Base-by-base conservation (phyloP, 37 sponge, comb jelly and placozoan species). In the Halichondria panicea region DNA sequence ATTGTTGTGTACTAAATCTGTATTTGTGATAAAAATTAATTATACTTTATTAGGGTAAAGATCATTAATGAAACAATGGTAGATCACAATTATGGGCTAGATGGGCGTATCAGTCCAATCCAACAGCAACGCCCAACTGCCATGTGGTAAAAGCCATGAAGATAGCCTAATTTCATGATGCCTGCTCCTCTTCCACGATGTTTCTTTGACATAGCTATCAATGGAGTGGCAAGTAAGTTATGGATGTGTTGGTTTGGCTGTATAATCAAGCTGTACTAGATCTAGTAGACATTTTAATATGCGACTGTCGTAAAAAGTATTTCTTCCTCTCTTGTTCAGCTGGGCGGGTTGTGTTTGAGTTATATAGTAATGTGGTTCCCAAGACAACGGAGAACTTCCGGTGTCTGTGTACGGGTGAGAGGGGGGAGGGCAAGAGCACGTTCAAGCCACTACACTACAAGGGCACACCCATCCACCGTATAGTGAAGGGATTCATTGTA, bases 381-480 rank as follows among this genome's bases (percentile, higher is more conserved):
- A 89, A 76, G 19, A 92, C 98, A 0, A 86, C 86, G 78, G 98
- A 97, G 72, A 97, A 97, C 76, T 97, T 97, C 73, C 79, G 96
- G 37, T 89, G 84, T 68, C 84, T 97, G 5, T 95, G 95, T 48
- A 97, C 99, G 71, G 99, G 99, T 25, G 99, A 97, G 79, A 97
- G 84, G 42, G 99, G 99, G 60, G 86, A 86, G 33, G 99, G 99
- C 11, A 77, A 70, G 71, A 84, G 82, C 1, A 89, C 93, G 24
- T 76, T 65, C 46, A 95, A 92, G 48, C 93, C 93, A 2, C 89
- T 97, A 2, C 84, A 89, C 55, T 97, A 95, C 75, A 80, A 88
- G 62, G 88, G 88, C 62, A 87, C 88, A 43, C 90, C 85, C 31
- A 87, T 92, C 48, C 99, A 97, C 65, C 83, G 99, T 25, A 84